Evolutionary conservation across 2,888 invertebrate species (phyloP).

Genomic region (Tenthredo mesomela): DNA sequence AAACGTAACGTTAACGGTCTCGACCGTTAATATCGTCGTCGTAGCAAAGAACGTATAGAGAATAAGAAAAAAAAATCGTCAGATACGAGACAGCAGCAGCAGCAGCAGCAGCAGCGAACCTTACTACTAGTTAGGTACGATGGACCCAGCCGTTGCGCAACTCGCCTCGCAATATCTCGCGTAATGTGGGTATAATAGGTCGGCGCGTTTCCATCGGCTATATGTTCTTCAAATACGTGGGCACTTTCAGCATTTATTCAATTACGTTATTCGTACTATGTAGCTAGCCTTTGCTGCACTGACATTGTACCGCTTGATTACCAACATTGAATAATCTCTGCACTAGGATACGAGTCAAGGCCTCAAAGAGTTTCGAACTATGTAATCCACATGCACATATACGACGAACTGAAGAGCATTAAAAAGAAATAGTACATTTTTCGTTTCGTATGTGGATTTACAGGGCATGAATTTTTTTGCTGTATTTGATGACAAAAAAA

Average conservation of each 20-base stretch:
- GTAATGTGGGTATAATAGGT: slow-evolving; percentile 35
- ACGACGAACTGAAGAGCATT: background rate
- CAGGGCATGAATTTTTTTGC: background rate
- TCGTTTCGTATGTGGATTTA: too few species aligned
- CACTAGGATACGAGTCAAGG: slow-evolving; percentile 24
- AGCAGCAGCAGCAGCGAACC: too few species aligned
- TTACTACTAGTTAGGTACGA: slow-evolving; percentile 1
- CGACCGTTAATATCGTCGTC: slow-evolving; percentile 43
- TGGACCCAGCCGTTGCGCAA: slow-evolving; percentile 21
- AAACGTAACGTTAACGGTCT: background rate
- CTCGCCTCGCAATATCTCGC: slow-evolving; percentile 12
- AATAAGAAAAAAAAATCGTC: background rate
- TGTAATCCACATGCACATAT: background rate
- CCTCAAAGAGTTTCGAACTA: background rate
- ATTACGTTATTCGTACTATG: slow-evolving; percentile 19
- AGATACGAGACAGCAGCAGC: background rate
- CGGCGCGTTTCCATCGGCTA: slow-evolving; percentile 46
- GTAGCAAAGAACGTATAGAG: background rate
- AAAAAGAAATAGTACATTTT: too few species aligned
- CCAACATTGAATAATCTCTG: slow-evolving; percentile 44
- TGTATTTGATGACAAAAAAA: background rate
- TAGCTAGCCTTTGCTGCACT: slow-evolving; percentile 10
- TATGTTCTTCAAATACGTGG: slow-evolving; percentile 11
- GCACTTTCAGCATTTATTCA: slow-evolving; percentile 49
- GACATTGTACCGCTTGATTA: slow-evolving; percentile 41